Base-by-base conservation (phyloP, 2,113 vertebrate species). In the Podarcis muralis region DNA sequence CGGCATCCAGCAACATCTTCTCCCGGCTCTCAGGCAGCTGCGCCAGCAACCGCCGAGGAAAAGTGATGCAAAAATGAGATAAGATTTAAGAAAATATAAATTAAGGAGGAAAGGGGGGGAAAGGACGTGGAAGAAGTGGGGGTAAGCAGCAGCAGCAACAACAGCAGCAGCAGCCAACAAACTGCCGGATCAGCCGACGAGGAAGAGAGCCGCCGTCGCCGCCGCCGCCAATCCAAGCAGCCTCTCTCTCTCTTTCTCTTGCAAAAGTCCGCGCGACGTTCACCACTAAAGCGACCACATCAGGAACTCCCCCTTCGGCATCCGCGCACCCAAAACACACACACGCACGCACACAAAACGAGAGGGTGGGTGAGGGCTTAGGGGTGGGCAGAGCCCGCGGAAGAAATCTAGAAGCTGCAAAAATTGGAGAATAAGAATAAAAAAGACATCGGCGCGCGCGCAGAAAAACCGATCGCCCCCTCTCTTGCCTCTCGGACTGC, bases 1-100 rank as follows among this genome's bases (percentile, higher is more conserved):
- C 98, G 92, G 98, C 99, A 97, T 99, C 99, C 98, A 99, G 97
- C 96, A 99, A 98, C 99, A 99, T 99, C 98, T 98, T 97, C 8
- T 0, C 95, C 96, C 95, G 85, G 25, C 40, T 62, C 35, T 53
- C 84, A 20, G 68, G 93, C 95, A 93, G 93, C 95, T 83, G 95
- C 96, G 94, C 94, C 92, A 94, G 95, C 93, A 90, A 93, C 94
- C 94, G 27, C 83, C 86, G n/a, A 30, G 78, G 77, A 35, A 9
- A 35, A 71, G 65, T n/a, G 62, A 27, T 4, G 48, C 48, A 53
- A 53, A 53, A 53, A 53, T 53, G 48, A 53, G 12, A 53, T 53
- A 53, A 53, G 48, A 53, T 27, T 30, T 15, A 7, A 43, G 30
- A 16, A 30, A 48, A 48, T 53, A 53, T 53, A 53, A 7, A 11